A percentile compares a stretch with the other conserved stretches of the same genome.
These are phyloP conservation scores for Remorina albescens DNA, from an alignment of 2,797 vertebrate genomes.

Conservation along the genomic window DNA sequence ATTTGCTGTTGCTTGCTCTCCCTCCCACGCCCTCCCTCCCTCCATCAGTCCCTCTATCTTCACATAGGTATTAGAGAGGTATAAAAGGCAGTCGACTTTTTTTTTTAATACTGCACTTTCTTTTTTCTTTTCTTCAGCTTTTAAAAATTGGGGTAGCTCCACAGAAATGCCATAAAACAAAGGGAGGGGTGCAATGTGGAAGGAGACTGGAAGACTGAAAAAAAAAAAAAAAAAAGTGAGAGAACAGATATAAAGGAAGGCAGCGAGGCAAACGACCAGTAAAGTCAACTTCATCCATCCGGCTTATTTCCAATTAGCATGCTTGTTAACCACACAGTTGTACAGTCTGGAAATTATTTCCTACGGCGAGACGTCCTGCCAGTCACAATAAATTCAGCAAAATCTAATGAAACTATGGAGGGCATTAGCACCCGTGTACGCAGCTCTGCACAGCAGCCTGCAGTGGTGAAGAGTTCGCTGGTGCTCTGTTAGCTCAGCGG, in stretches of 20 bases:
- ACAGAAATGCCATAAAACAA: slow-evolving; percentile 35
- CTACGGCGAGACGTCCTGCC: slow-evolving; percentile 1
- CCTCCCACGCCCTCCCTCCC: not conserved
- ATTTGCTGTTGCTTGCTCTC: not conserved
- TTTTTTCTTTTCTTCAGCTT: slow-evolving; percentile 19
- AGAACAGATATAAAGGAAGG: slow-evolving; percentile 12
- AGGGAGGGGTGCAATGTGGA: not conserved
- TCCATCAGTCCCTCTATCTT: not conserved
- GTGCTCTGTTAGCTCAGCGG: slow-evolving; percentile 11
- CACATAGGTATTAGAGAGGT: not conserved
- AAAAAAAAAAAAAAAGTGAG: slow-evolving; percentile 7
- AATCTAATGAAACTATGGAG: not conserved
- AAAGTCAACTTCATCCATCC: slow-evolving; percentile 7
- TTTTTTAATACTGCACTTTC: slow-evolving; percentile 13
- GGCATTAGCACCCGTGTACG: not conserved
- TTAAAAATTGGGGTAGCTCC: slow-evolving; percentile 52
- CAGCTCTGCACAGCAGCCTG: slow-evolving; percentile 18
- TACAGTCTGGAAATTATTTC: slow-evolving; percentile 14
- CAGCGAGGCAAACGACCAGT: not conserved
- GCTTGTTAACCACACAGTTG: slow-evolving; percentile 34
- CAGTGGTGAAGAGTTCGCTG: slow-evolving; percentile 7
- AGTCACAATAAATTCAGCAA: slow-evolving; percentile 3
- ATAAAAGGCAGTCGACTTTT: slow-evolving; percentile 25
- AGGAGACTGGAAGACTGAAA: not conserved
- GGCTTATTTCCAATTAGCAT: slow-evolving; percentile 36